Evolutionary conservation across 2,888 invertebrate genomes (phyloP), one percentile per base, ranked within the genome.

Genomic region (Leptopilina myrica): DNA sequence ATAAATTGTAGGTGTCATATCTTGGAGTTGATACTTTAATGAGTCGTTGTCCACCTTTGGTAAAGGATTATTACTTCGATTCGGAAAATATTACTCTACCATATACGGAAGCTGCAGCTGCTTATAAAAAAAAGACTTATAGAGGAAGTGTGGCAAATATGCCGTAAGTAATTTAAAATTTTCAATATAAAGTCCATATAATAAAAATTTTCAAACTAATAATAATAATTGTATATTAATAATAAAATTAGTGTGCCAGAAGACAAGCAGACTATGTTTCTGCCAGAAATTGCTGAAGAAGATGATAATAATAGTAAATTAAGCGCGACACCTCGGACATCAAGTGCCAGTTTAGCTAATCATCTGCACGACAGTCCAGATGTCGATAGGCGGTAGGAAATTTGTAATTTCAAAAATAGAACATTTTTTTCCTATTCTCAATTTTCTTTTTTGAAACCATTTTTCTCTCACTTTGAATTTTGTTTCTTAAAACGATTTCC

Each of bases 141-240:
- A 90, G 93, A 62, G 94, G 94, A 76, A 94, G 93, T 64, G 93
- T 93, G 5, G 93, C 93, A 49, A 92, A 93, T 76, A 93, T 93
- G 93, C 92, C 90, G 94, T 93, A 89, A 92, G 92, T 8, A 43
- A 8, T 43, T 90, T 76, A 43, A 64, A 43, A 53, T 49, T 11
- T 33, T 33, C 33, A 33, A 33, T 33, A 33, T 33, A 33, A 33
- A 33, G 3, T 3, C 33, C 33, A 2, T 33, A 33, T 33, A 33
- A 0, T 33, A 33, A 33, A 33, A 33, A 33, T 33, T 33, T 33
- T 5, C 33, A 33, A 33, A 33, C 33, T 3, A 5, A 43, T 43
- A 43, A 43, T 43, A 43, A 43, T 43, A 43, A 43, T 59, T n/a
- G 15, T 59, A 7, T n/a, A 59, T 59, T 59, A 49, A 49, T 59